A percentile compares a stretch with the other conserved stretches of the same genome.
These are phyloP conservation scores for Apostichopus leukothele DNA, from an alignment of 53 echinoderm and acorn worm genomes.

Conservation along the genomic window DNA sequence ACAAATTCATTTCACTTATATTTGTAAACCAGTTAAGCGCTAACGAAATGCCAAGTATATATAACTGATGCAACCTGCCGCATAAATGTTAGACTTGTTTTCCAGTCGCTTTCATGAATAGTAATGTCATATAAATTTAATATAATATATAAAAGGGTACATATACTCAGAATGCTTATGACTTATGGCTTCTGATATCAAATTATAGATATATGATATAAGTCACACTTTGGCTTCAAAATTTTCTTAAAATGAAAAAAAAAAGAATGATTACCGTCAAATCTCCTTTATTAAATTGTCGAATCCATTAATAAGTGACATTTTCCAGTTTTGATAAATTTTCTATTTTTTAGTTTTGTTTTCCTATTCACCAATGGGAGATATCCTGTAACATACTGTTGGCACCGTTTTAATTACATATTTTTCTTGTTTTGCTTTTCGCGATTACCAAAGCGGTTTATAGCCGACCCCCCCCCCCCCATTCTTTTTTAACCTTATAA, in stretches of 20 bases:
- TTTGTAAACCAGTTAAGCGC: too few species aligned
- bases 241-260: neutral
- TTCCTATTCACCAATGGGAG: neutral
- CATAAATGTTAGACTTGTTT: too few species aligned
- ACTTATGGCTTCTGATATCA: too few species aligned
- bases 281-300: neutral
- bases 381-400: neutral
- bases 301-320: neutral
- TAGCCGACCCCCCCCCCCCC: too few species aligned
- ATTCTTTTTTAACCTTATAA: neutral
- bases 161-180: too few species aligned
- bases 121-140: too few species aligned
- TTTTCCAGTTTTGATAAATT: neutral
- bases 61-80: too few species aligned
- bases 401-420: constrained; percentile 11
- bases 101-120: too few species aligned
- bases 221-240: neutral
- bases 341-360: neutral
- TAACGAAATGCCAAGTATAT: too few species aligned
- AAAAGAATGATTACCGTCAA: neutral
- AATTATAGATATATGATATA: too few species aligned
- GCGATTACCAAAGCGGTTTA: neutral
- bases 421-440: neutral
- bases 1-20: too few species aligned
- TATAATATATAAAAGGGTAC: too few species aligned